phyloP scores from a whole-genome alignment of 2,888 invertebrate genomes.

The Epinotia brunnichana region DNA sequence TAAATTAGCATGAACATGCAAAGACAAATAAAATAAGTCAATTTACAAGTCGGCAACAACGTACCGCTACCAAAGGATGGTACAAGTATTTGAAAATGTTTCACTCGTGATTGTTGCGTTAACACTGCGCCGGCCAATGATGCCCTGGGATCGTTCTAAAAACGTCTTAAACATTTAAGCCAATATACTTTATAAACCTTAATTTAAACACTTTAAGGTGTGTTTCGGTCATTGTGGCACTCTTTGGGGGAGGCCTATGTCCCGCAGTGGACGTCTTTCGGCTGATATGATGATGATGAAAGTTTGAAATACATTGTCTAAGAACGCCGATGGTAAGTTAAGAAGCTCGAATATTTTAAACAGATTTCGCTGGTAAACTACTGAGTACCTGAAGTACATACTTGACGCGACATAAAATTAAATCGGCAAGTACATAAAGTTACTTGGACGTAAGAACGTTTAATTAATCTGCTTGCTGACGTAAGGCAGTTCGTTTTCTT shows the following conservation, averaged over 20 bases:
- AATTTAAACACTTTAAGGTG: slow-evolving; percentile 59
- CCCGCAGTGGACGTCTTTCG: too few relatives aligned
- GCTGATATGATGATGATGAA: too few relatives aligned
- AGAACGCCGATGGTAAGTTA: slow-evolving; percentile 61
- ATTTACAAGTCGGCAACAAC: slow-evolving; percentile 73
- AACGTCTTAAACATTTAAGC: slow-evolving; percentile 55
- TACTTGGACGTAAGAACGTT: slow-evolving; percentile 65
- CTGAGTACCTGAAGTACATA: slow-evolving; percentile 80
- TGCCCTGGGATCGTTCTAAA: slow-evolving; percentile 69
- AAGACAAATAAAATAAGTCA: slow-evolving; percentile 79
- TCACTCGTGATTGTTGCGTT: slow-evolving; percentile 76
- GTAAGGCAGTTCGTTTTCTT: slow-evolving; percentile 74
- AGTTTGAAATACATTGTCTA: slow-evolving; percentile 55
- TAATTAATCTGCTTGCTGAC: slow-evolving; percentile 77
- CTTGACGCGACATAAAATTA: slow-evolving; percentile 67
- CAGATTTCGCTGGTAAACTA: slow-evolving; percentile 78
- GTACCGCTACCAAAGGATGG: slow-evolving; percentile 78
- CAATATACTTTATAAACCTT: slow-evolving; percentile 56
- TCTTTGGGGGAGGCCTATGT: too few relatives aligned
- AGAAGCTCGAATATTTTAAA: slow-evolving; percentile 75
- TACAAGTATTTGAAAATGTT: slow-evolving; percentile 79
- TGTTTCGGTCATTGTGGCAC: too few relatives aligned
- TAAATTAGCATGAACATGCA: slow-evolving; percentile 73
- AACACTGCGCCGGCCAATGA: slow-evolving; percentile 72
- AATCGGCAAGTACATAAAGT: slow-evolving; percentile 58